Conservation (phyloP, 2,113 vertebrate genomes). For the Nibea albiflora region DNA sequence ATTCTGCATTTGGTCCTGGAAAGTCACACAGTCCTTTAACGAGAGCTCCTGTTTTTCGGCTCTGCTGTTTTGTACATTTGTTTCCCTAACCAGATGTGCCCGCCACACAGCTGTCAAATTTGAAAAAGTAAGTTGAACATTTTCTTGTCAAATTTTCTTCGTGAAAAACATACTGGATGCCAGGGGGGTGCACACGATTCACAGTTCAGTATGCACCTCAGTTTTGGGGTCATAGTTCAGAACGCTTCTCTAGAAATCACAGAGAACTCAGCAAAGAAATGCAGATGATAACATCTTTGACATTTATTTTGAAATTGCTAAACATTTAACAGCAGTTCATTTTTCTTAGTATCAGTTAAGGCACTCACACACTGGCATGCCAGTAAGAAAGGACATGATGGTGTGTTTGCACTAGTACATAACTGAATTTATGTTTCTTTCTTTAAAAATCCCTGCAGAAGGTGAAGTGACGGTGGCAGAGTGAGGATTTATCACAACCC, state of each 20-base stretch:
- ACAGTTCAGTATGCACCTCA: background rate
- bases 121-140: slow-evolving; percentile 59
- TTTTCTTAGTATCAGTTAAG: background rate
- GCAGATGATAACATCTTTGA: no score
- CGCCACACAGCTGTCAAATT: background rate
- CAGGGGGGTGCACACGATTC: background rate
- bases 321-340: no score
- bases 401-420: no score
- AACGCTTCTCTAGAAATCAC: background rate
- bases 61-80: background rate
- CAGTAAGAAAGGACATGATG: no score
- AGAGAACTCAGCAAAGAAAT: no score
- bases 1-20: slow-evolving; percentile 48
- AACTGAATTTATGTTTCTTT: no score
- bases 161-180: no score
- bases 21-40: slow-evolving; percentile 17
- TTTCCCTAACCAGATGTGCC: background rate
- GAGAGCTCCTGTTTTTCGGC: background rate
- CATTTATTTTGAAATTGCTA: no score
- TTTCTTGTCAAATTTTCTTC: background rate
- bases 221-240: background rate
- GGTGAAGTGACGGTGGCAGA: no score
- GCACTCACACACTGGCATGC: no score
- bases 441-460: no score
- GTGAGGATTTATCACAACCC: no score